A percentile compares a stretch with the other conserved stretches of the same genome.
Evolutionary conservation across 2,888 invertebrate species (phyloP).

Genomic region (Junonia oenone): DNA sequence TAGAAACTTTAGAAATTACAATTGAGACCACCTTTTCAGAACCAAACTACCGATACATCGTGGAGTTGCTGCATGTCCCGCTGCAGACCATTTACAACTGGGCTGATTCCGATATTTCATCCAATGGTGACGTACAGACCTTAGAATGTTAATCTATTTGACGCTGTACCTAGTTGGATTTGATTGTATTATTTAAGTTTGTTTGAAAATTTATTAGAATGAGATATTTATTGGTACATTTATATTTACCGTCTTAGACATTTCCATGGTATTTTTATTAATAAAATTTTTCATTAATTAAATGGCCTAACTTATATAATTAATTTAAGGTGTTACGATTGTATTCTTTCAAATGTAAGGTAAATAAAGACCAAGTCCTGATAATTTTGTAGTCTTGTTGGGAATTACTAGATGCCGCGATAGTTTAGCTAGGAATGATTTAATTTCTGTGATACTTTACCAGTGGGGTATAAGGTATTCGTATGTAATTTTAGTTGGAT

Average conservation of each 20-base stretch:
- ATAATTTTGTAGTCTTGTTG: conserved; percentile 51
- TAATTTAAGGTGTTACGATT: neutral
- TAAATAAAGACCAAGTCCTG: conserved; percentile 55
- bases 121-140: conserved; percentile 56
- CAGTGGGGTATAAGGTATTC: conserved; percentile 72
- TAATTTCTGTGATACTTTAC: conserved; percentile 80
- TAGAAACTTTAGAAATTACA: neutral
- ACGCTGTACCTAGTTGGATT: conserved; percentile 11
- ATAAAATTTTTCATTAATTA: conserved; percentile 7
- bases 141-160: conserved; percentile 34
- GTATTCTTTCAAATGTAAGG: conserved; percentile 24
- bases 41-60: conserved; percentile 89
- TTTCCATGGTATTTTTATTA: conserved; percentile 24
- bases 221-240: conserved; percentile 21
- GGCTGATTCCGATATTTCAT: conserved; percentile 52
- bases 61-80: conserved; percentile 92
- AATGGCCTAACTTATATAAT: conserved; percentile 8
- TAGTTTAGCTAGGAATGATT: conserved; percentile 74
- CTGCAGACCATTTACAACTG: conserved; percentile 89
- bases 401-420: conserved; percentile 54
- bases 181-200: conserved; percentile 24
- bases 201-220: conserved; percentile 23
- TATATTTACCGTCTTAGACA: conserved; percentile 27
- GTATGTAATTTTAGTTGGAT: conserved; percentile 50
- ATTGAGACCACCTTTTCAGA: conserved; percentile 72